phyloP scores from a whole-genome alignment of 1,140 invertebrate genomes.

The Bradysia coprophila region DNA sequence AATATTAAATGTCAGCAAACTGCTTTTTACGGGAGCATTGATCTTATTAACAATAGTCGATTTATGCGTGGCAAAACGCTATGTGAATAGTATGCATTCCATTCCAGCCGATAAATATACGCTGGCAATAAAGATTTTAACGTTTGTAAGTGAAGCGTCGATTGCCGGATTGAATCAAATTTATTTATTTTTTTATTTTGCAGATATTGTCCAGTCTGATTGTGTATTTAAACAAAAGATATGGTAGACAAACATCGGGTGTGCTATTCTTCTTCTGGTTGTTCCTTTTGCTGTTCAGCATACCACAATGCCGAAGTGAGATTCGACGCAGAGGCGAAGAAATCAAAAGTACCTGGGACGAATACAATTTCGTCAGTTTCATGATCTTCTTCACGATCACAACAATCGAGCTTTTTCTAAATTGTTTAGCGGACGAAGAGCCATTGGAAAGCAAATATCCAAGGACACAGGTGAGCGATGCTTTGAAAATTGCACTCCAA shows the following conservation, averaged over 20 bases:
- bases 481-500: background rate
- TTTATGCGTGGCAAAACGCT: background rate
- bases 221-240: conserved; percentile 57
- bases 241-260: conserved; percentile 72
- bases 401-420: conserved; percentile 52
- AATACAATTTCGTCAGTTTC: conserved; percentile 52
- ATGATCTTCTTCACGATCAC: conserved; percentile 65
- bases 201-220: conserved; percentile 50
- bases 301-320: conserved; percentile 53
- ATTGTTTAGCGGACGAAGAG: conserved; percentile 60
- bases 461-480: conserved; percentile 36
- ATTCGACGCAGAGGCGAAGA: conserved; percentile 17
- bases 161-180: conserved; percentile 5
- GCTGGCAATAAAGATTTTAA: conserved; percentile 51
- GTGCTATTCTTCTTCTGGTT: conserved; percentile 81
- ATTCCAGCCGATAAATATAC: conserved; percentile 45
- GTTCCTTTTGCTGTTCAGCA: conserved; percentile 43
- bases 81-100: background rate
- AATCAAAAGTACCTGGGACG: conserved; percentile 23
- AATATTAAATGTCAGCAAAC: conserved; percentile 57
- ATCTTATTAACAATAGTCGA: conserved; percentile 30
- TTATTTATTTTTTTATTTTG: conserved; percentile 16
- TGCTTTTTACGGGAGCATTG: conserved; percentile 42
- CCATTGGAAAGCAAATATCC: conserved; percentile 49
- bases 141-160: conserved; percentile 57